Evolutionary conservation across 2,113 vertebrate species (phyloP).

Genomic region (Isichthys henryi): DNA sequence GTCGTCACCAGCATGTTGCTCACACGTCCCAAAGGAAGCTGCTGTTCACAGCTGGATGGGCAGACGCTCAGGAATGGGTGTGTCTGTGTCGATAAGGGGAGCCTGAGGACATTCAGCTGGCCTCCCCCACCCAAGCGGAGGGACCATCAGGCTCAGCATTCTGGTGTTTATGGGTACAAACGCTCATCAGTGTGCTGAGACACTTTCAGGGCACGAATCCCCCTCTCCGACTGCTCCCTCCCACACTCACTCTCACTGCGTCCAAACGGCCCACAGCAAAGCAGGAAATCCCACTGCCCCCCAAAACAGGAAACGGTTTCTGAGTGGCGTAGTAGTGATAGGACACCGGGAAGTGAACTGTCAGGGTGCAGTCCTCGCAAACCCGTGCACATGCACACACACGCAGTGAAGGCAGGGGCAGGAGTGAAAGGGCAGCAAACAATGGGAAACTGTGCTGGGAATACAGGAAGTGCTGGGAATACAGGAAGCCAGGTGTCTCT

Average conservation of each 20-base stretch:
- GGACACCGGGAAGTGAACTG: constrained; percentile 64
- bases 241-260: background rate
- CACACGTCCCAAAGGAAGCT: constrained; percentile 43
- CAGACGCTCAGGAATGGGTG: constrained; percentile 51
- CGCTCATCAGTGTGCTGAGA: background rate
- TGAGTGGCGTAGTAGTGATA: constrained; percentile 61
- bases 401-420: background rate
- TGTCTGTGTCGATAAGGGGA: constrained; percentile 59
- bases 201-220: background rate
- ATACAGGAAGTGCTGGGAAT: constrained; percentile 23
- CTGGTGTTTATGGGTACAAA: background rate
- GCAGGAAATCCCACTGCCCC: constrained; percentile 51
- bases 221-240: background rate
- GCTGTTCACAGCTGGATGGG: constrained; percentile 23
- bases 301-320: constrained; percentile 55
- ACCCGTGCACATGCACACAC: background rate
- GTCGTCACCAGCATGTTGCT: constrained; percentile 30
- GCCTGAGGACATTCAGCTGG: background rate
- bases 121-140: background rate
- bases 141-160: background rate
- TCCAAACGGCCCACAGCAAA: constrained; percentile 1
- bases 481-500: constrained; percentile 46
- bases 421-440: constrained; percentile 10
- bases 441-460: constrained; percentile 41
- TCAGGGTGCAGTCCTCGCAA: constrained; percentile 40